Base-by-base conservation (phyloP, 2,113 vertebrate species). In the Australoheros scitulus region DNA sequence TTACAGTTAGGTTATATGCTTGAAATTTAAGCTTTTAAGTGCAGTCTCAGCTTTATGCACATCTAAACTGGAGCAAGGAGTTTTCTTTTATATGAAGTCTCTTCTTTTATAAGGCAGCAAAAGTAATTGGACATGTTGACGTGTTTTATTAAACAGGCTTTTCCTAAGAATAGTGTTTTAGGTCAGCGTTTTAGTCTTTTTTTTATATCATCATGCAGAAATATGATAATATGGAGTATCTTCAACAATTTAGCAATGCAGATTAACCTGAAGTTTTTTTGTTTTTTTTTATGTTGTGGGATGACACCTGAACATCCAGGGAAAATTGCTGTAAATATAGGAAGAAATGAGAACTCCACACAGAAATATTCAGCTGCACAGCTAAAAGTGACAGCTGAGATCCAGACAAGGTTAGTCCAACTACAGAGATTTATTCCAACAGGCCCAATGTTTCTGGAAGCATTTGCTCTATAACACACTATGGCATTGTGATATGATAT, bases 111-210 rank as follows among this genome's bases (percentile, higher is more conserved):
- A 70, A 18, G 64, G 38, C 18, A 26, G 9, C 43, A 52, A 8
- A 4, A 0, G 10, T 72, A 52, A 72, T 29, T 11, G 2, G 65
- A 32, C 43, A 20, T 7, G 0, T 20, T 0, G 2, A 70, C 20
- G 2, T 15, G 43, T 15, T 50, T 70, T 50, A 50, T 52, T 70
- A 32, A 29, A 52, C 17, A 52, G 3, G 9, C 5, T 29, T 70
- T 70, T 47, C 24, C 50, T 70, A 70, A 50, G 14, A 70, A 70
- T 26, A 70, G 15, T 47, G 38, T 70, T 70, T 9, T 68, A 68
- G n/a, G 14, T 22, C 10, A 26, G 38, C 14, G 38, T 26, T 26
- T 26, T 26, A 26, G 15, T 43, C 1, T 68, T 50, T 18, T 18
- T 70, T 29, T 7, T 29, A 47, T 47, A 14, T 43, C 41, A 47